These are phyloP conservation scores for Neria commutata DNA, from an alignment of 2,888 invertebrate genomes.

Conservation along the genomic window DNA sequence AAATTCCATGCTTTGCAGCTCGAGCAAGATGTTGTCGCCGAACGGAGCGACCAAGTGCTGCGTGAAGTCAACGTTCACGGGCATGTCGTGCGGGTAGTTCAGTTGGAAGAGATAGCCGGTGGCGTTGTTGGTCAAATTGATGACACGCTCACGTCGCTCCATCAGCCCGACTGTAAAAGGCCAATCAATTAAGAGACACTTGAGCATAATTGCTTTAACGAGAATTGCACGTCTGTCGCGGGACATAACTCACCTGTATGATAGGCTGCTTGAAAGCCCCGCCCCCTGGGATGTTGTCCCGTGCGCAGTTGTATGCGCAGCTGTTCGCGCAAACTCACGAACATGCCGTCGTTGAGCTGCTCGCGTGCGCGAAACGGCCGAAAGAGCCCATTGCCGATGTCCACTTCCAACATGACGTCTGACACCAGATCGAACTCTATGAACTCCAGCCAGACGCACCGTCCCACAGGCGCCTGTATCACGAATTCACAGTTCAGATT, in stretches of 20 bases:
- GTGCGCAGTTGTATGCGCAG: conserved; percentile 70
- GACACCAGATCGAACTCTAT: conserved; percentile 67
- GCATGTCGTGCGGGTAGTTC: conserved; percentile 67
- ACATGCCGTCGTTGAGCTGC: conserved; percentile 71
- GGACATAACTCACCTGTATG: conserved; percentile 66
- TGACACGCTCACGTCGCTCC: conserved; percentile 62
- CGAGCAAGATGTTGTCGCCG: conserved; percentile 64
- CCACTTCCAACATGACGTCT: conserved; percentile 67
- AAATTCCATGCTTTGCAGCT: conserved; percentile 63
- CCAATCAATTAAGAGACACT: neutral
- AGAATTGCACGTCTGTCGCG: neutral
- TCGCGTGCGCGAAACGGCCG: conserved; percentile 66
- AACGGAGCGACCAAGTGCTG: conserved; percentile 67
- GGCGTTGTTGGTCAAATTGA: conserved; percentile 62
- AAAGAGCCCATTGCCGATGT: conserved; percentile 64
- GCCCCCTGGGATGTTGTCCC: conserved; percentile 69
- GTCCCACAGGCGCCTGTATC: conserved; percentile 74
- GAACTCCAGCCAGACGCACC: conserved; percentile 75
- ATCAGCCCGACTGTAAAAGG: conserved; percentile 48
- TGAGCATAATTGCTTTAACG: neutral
- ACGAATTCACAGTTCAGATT: conserved; percentile 74
- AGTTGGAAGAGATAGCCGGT: conserved; percentile 65
- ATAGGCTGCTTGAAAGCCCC: conserved; percentile 72
- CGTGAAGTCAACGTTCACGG: conserved; percentile 64
- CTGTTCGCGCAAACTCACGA: conserved; percentile 70